Percentiles rank a stretch among this genome's conserved stretches.
Evolutionary conservation across 2,797 vertebrate genomes (phyloP).

Genomic region (Triplophysa bombifrons): DNA sequence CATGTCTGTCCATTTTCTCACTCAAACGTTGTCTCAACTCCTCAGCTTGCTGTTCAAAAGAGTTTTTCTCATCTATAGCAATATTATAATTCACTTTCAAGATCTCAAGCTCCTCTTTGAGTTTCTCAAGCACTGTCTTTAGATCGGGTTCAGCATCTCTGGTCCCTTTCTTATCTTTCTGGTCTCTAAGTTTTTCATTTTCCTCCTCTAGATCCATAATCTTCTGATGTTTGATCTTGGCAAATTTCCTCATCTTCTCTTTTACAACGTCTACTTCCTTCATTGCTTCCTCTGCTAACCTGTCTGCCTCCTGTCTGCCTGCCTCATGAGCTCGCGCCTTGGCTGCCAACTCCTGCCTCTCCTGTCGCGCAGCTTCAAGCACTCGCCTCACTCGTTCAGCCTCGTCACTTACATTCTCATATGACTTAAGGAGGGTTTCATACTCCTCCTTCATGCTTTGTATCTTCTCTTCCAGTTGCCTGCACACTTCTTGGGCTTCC

Average conservation of each 20-base stretch:
- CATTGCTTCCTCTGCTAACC: slow-evolving; percentile 79
- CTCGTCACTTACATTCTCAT: slow-evolving; percentile 94
- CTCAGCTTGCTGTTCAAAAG: slow-evolving; percentile 74
- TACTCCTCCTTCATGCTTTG: slow-evolving; percentile 90
- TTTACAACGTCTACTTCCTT: slow-evolving; percentile 88
- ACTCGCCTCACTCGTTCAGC: slow-evolving; percentile 87
- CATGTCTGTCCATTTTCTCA: slow-evolving; percentile 54
- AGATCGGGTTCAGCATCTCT: slow-evolving; percentile 52
- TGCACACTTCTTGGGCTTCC: slow-evolving; percentile 70
- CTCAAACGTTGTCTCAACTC: slow-evolving; percentile 74
- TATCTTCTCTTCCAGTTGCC: slow-evolving; percentile 85
- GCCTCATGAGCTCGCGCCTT: slow-evolving; percentile 79
- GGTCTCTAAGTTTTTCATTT: slow-evolving; percentile 85
- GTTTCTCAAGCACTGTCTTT: slow-evolving; percentile 72
- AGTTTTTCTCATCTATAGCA: slow-evolving; percentile 74
- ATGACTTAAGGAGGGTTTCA: slow-evolving; percentile 93
- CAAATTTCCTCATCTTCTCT: slow-evolving; percentile 98
- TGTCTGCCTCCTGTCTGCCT: slow-evolving; percentile 80
- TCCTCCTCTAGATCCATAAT: slow-evolving; percentile 95
- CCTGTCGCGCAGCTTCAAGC: slow-evolving; percentile 86
- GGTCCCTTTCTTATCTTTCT: slow-evolving; percentile 66
- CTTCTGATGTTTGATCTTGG: slow-evolving; percentile 95
- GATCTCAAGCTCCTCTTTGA: slow-evolving; percentile 68
- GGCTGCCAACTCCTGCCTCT: slow-evolving; percentile 86
- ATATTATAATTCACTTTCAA: slow-evolving; percentile 76